Evolutionary conservation across 2,888 invertebrate genomes (phyloP).

Genomic region (Sussaba pulchella): DNA sequence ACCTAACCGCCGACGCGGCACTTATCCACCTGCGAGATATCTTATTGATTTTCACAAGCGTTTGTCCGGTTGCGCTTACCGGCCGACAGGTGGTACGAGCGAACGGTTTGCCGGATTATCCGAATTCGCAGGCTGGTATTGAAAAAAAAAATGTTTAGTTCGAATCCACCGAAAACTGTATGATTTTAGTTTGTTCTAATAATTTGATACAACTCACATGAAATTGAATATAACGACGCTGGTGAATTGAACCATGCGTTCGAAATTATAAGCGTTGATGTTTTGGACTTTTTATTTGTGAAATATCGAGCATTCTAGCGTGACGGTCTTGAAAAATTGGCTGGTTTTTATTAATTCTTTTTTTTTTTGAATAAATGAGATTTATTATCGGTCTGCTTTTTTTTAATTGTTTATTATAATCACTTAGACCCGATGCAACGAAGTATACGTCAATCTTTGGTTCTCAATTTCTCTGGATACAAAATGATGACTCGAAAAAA

Average conservation of each 20-base stretch:
- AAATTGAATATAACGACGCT: neutral
- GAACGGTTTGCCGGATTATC: conserved; percentile 27
- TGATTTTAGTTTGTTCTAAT: neutral
- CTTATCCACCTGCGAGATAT: conserved; percentile 78
- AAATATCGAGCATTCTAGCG: too few relatives aligned
- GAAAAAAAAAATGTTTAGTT: neutral
- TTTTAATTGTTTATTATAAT: too few relatives aligned
- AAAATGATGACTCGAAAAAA: too few relatives aligned
- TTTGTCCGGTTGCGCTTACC: conserved; percentile 70
- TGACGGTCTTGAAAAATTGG: too few relatives aligned
- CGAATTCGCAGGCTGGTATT: neutral
- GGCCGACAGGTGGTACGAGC: conserved; percentile 78
- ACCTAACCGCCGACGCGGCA: conserved; percentile 55
- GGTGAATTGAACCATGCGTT: neutral
- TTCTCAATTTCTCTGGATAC: too few relatives aligned
- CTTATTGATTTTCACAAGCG: conserved; percentile 77
- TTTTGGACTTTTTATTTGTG: too few relatives aligned
- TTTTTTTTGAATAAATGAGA: too few relatives aligned
- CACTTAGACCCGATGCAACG: too few relatives aligned
- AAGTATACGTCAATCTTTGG: too few relatives aligned
- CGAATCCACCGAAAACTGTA: neutral
- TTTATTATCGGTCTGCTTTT: too few relatives aligned
- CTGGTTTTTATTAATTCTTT: too few relatives aligned
- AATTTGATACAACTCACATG: neutral
- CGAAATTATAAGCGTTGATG: too few relatives aligned